Base-by-base conservation (phyloP, 2,888 invertebrate species). In the Busseola fusca region DNA sequence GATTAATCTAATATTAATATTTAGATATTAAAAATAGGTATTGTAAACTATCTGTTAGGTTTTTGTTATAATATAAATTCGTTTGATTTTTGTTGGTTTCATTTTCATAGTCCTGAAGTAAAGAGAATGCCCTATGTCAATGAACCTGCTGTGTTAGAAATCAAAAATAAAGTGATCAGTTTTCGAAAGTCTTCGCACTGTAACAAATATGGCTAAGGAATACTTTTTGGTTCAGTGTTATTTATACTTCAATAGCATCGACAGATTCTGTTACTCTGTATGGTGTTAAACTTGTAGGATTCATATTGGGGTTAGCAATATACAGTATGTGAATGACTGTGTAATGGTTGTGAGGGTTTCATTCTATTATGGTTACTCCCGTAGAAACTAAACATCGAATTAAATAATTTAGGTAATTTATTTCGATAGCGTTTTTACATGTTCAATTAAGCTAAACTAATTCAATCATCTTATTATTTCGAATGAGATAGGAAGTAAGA, bases 401-500 rank as follows among this genome's bases (percentile, higher is more conserved):
- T 27, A 37, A 69, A 69, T 37, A 14, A 63, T 54, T 21, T 27
- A 34, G 3, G 4, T 57, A 57, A 21, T 76, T 60, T 54, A 70
- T 40, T 76, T 52, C 1, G 12, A 12, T 63, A 30, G 16, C 9
- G 1, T 63, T 56, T 69, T 68, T 52, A 72, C 45, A 69, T 64
- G 66, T 68, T 58, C 48, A 64, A 12, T 18, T 68, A 67, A 59
- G 16, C 48, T 66, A 45, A 70, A 50, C 25, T 65, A 74, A 27
- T 7, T 60, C 10, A 1, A 56, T 16, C 42, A 67, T 62, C 27
- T 73, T 63, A 84, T 12, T 52, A 21, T 30, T 74, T 65, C 34
- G 78, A 80, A 42, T 88, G 82, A 56, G 81, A 78, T 52, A 54
- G 6, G 52, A 87, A 85, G 74, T 90, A 86, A 60, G 84, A 72